These are phyloP conservation scores for Pogonocherus hispidulus DNA, from an alignment of 2,888 invertebrate genomes.

Conservation along the genomic window DNA sequence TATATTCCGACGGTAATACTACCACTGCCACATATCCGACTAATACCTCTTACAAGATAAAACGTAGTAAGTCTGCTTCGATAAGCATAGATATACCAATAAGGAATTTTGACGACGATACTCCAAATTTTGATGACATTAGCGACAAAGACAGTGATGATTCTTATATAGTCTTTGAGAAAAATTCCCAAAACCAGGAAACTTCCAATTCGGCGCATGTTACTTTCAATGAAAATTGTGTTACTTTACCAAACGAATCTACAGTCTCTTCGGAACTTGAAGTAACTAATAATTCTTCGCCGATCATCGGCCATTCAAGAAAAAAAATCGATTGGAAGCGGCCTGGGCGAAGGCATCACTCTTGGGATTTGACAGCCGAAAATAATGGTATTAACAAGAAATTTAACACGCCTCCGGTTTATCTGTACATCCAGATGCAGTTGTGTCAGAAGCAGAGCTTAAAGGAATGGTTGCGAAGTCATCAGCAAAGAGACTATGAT, in stretches of 20 bases:
- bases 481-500: conserved; percentile 69
- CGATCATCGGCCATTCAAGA: conserved; percentile 43
- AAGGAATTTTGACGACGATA: conserved; percentile 39
- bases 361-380: conserved; percentile 60
- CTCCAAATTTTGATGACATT: conserved; percentile 28
- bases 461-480: conserved; percentile 88
- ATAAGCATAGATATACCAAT: conserved; percentile 50
- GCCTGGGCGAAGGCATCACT: conserved; percentile 62
- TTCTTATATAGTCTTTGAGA: conserved; percentile 57
- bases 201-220: conserved; percentile 18
- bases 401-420: conserved; percentile 69
- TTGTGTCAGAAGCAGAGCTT: conserved; percentile 90
- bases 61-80: conserved; percentile 51
- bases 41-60: conserved; percentile 28
- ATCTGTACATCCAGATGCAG: conserved; percentile 98
- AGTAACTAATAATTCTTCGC: conserved; percentile 14
- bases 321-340: conserved; percentile 59
- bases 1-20: conserved; percentile 31
- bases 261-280: conserved; percentile 6
- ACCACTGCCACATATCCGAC: conserved; percentile 27
- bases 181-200: conserved; percentile 10
- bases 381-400: conserved; percentile 6
- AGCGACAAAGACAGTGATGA: conserved; percentile 41
- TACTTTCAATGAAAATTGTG: not conserved
- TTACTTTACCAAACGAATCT: conserved; percentile 25